A percentile compares a stretch with the other conserved stretches of the same genome.
These are phyloP conservation scores for Rafetus swinhoei DNA, from an alignment of 2,113 vertebrate genomes.

Conservation along the genomic window DNA sequence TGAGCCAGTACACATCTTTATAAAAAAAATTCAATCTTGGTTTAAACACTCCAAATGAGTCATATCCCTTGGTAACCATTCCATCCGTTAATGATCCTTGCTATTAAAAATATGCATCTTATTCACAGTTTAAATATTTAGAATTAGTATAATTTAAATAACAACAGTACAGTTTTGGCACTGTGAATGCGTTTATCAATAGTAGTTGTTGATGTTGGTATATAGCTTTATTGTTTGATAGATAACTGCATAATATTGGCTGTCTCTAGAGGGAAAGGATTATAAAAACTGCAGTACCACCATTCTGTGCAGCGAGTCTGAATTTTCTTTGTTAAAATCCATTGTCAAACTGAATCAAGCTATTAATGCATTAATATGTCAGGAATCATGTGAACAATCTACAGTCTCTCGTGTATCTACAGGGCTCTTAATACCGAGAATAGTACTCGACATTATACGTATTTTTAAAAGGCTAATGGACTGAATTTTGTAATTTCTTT, in stretches of 20 bases:
- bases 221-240: too few species aligned
- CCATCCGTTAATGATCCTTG: too few species aligned
- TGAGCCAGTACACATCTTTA: too few species aligned
- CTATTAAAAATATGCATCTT: too few species aligned
- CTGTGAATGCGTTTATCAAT: too few species aligned
- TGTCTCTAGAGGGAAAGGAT: background rate
- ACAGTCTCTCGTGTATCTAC: background rate
- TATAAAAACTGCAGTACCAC: background rate
- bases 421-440: background rate
- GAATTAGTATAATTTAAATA: too few species aligned
- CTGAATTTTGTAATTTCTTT: background rate
- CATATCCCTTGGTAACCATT: too few species aligned
- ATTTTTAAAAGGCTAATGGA: background rate
- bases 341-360: background rate
- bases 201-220: too few species aligned
- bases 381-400: background rate
- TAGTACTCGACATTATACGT: background rate
- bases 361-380: background rate
- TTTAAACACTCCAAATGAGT: too few species aligned
- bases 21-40: too few species aligned
- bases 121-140: too few species aligned
- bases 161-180: too few species aligned
- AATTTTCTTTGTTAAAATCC: background rate
- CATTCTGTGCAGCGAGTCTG: background rate
- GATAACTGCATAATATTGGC: background rate